Conservation (phyloP, 2,888 invertebrate genomes). For the Drosophila paracracens region DNA sequence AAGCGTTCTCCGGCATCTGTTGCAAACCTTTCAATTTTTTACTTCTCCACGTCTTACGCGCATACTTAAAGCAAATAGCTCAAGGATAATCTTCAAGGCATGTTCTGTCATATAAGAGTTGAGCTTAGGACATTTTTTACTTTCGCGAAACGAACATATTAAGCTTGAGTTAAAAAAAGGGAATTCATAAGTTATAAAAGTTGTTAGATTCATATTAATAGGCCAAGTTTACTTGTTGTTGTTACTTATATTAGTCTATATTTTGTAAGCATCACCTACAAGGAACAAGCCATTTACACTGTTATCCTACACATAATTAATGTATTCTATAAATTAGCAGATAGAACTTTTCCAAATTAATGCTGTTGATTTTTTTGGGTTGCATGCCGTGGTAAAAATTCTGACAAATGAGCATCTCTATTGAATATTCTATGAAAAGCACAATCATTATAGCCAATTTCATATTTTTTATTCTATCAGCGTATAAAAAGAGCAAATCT, state of each 20-base stretch:
- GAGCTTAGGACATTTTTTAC: background rate
- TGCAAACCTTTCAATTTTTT: slow-evolving; percentile 18
- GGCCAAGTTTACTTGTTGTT: background rate
- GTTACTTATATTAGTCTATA: background rate
- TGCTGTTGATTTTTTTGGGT: background rate
- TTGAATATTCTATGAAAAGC: background rate
- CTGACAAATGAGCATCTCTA: background rate
- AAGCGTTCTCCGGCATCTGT: slow-evolving; percentile 19
- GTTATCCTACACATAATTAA: background rate
- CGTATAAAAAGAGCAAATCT: slow-evolving; percentile 25
- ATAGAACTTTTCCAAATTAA: background rate
- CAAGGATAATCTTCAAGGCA: slow-evolving; percentile 58
- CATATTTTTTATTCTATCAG: background rate
- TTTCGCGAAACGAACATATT: background rate
- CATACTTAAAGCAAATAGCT: slow-evolving; percentile 30
- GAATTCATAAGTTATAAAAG: too few species aligned
- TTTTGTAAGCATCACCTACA: background rate
- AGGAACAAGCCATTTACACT: background rate
- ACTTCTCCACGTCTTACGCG: background rate
- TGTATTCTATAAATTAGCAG: background rate
- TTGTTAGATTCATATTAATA: background rate
- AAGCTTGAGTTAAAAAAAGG: background rate
- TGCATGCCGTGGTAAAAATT: background rate
- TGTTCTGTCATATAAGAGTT: slow-evolving; percentile 35
- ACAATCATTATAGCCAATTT: background rate